Evolutionary conservation across 1,140 invertebrate species (phyloP).

Genomic region (Sycobia sp.): DNA sequence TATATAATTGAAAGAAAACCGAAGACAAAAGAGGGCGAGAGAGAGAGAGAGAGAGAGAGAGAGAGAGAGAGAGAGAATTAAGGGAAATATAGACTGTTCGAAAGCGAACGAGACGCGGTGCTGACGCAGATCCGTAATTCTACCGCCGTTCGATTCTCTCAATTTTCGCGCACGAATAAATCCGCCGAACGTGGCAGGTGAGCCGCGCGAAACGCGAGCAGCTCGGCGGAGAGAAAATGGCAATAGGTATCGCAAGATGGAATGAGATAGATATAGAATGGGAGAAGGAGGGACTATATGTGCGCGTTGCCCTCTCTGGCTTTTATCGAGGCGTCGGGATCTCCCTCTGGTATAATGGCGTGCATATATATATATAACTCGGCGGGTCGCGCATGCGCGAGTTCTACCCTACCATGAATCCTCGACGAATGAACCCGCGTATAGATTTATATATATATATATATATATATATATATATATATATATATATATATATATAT

Average conservation of each 20-base stretch:
- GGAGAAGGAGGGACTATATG: too few relatives aligned
- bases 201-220: neutral
- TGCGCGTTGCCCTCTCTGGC: too few relatives aligned
- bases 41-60: neutral
- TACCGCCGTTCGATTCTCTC: constrained; percentile 20
- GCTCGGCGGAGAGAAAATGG: neutral
- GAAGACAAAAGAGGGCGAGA: neutral
- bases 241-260: neutral
- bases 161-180: constrained; percentile 26
- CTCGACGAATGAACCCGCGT: neutral
- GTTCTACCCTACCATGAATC: neutral
- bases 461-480: too few relatives aligned
- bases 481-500: too few relatives aligned
- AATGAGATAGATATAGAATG: neutral
- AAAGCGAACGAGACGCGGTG: too few relatives aligned
- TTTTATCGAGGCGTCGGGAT: constrained; percentile 23
- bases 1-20: too few relatives aligned
- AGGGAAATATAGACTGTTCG: neutral
- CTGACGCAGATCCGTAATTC: constrained; percentile 19
- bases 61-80: neutral
- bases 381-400: constrained; percentile 14
- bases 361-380: constrained; percentile 12
- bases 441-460: too few relatives aligned
- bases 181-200: neutral
- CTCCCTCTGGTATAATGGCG: constrained; percentile 12